Evolutionary conservation across 2,888 invertebrate genomes (phyloP).

Genomic region (Hololepta plana): DNA sequence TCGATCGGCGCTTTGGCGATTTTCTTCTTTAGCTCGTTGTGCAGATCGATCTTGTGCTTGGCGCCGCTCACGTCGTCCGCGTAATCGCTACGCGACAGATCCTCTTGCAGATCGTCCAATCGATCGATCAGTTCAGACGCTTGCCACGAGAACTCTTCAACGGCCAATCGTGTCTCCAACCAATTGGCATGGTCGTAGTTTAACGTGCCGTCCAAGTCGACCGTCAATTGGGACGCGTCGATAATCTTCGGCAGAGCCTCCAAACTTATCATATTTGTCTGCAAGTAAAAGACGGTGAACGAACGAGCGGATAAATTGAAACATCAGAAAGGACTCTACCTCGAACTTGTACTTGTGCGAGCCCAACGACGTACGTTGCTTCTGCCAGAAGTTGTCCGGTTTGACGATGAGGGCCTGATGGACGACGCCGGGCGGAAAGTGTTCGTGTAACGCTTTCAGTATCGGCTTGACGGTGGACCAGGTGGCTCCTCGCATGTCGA

Average conservation of each 20-base stretch:
- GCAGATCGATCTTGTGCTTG: constrained; percentile 79
- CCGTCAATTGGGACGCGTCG: constrained; percentile 80
- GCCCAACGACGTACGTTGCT: constrained; percentile 91
- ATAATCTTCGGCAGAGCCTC: constrained; percentile 87
- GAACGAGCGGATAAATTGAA: too few relatives aligned
- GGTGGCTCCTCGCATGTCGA: constrained; percentile 95
- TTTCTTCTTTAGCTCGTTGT: constrained; percentile 85
- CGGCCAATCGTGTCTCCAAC: constrained; percentile 85
- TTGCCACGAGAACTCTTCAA: constrained; percentile 94
- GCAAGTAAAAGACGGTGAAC: constrained; percentile 22
- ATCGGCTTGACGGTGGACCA: constrained; percentile 96
- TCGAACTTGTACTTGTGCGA: constrained; percentile 99
- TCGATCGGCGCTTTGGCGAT: constrained; percentile 89
- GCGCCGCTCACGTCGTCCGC: constrained; percentile 90
- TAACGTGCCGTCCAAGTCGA: constrained; percentile 85
- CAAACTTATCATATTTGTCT: constrained; percentile 92
- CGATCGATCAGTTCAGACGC: constrained; percentile 83
- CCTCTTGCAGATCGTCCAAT: constrained; percentile 83
- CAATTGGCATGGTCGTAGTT: constrained; percentile 94
- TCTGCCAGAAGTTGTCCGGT: constrained; percentile 99
- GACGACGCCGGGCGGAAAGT: constrained; percentile 78
- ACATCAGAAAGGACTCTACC: constrained; percentile 45
- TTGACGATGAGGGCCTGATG: constrained; percentile 94
- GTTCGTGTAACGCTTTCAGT: constrained; percentile 90
- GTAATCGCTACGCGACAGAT: constrained; percentile 81